Evolutionary conservation across 2,888 invertebrate species (phyloP), one percentile per base, ranked within the genome.

Genomic region (Minunthozetes semirufus): DNA sequence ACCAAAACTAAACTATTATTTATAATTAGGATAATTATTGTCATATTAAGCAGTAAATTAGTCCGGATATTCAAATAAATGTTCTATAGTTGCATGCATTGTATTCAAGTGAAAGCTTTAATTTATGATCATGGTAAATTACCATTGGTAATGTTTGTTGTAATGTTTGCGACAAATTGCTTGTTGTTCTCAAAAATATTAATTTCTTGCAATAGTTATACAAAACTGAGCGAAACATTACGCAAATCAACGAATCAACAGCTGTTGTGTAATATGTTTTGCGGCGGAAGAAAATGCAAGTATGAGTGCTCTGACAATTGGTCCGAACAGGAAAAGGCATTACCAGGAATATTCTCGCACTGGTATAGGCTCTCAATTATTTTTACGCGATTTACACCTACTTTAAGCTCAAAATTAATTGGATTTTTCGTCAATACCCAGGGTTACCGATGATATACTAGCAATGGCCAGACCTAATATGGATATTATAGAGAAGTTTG

Each of bases 391-490:
- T 42, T 42, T 42, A 13, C 42, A 42, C 13, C 42, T n/a, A 53
- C 53, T n/a, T 11, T 11, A 42, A 13, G 9, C 9, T 33, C 11
- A 42, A 9, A 42, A 70, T 33, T 73, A 25, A 27, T 46, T n/a
- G 13, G 11, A 42, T 9, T 63, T 11, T 48, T 70, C 42, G 5
- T 53, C 56, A 27, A 19, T 70, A 71, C 25, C 72, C 84, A 25
- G 93, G 93, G 88, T 94, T 79, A 93, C 93, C 8, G 90, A 92
- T 79, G 89, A 92, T 81, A 90, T 94, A 79, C 83, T 94, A 80
- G 93, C 93, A 82, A 93, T 92, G 92, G 89, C 93, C 76, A 88
- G 94, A 25, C 92, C 93, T 76, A 92, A 89, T 82, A 89, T 89
- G 53, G 86, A 87, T 33, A 84, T 87, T 78, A 90, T 93, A 73